Evolutionary conservation across 2,888 invertebrate genomes (phyloP).

Genomic region (Caenorhabditis sinica): DNA sequence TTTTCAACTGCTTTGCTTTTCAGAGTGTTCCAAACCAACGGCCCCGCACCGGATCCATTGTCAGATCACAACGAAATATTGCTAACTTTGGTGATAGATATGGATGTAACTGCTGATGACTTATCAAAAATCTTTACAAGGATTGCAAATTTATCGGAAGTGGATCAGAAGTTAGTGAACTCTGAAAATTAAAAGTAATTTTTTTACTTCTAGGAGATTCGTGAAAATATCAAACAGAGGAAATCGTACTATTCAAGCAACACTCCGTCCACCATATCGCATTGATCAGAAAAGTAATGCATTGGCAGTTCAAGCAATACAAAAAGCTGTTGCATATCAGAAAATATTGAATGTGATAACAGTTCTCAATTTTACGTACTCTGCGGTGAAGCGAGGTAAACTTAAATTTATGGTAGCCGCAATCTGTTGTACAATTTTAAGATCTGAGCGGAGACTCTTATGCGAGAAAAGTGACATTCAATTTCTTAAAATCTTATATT

Average conservation of each 20-base stretch:
- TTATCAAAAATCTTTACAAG: slow-evolving; percentile 49
- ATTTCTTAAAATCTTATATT: slow-evolving; percentile 68
- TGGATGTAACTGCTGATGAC: slow-evolving; percentile 60
- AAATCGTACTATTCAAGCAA: slow-evolving; percentile 60
- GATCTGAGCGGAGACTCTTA: slow-evolving; percentile 72
- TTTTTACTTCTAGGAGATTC: slow-evolving; percentile 54
- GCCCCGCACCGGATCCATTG: slow-evolving; percentile 70
- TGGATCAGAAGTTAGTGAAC: slow-evolving; percentile 39
- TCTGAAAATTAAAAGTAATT: not conserved
- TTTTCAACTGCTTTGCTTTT: slow-evolving; percentile 6
- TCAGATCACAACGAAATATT: slow-evolving; percentile 74
- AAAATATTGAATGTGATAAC: slow-evolving; percentile 42
- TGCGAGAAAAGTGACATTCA: slow-evolving; percentile 73
- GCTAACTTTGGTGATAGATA: slow-evolving; percentile 34
- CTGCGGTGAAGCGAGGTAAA: slow-evolving; percentile 50
- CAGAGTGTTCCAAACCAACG: slow-evolving; percentile 71
- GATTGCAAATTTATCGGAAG: slow-evolving; percentile 53
- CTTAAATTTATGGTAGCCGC: too few relatives aligned
- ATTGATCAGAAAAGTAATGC: slow-evolving; percentile 69
- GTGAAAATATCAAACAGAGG: slow-evolving; percentile 58
- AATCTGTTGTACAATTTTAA: slow-evolving; percentile 25
- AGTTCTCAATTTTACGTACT: slow-evolving; percentile 52
- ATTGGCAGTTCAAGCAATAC: slow-evolving; percentile 74
- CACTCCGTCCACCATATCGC: slow-evolving; percentile 74
- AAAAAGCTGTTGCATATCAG: slow-evolving; percentile 62